phyloP scores from a whole-genome alignment of 2,113 vertebrate genomes.

The Tylochromis polylepis region DNA sequence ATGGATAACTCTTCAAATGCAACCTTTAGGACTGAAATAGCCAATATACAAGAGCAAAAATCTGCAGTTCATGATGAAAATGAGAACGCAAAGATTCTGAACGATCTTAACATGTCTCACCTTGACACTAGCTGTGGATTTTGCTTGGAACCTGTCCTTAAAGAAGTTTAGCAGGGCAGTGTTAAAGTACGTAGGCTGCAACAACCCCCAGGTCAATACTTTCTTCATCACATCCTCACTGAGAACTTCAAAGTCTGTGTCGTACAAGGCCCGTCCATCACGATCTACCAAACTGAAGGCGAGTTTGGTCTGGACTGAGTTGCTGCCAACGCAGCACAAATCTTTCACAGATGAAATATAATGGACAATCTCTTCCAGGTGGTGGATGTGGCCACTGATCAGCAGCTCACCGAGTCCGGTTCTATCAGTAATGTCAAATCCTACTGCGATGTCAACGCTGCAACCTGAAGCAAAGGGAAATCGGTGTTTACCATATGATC shows the following conservation, averaged over 20 bases:
- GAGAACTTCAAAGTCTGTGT: conserved; percentile 72
- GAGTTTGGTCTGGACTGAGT: conserved; percentile 22
- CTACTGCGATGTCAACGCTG: conserved; percentile 72
- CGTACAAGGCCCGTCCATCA: conserved; percentile 47
- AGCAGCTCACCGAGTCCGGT: neutral
- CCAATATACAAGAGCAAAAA: too few species aligned
- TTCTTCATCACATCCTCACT: conserved; percentile 58
- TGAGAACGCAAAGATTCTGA: neutral
- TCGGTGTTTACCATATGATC: too few species aligned
- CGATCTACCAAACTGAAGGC: conserved; percentile 54
- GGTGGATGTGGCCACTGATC: conserved; percentile 26
- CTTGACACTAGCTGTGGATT: conserved; percentile 34
- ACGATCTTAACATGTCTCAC: conserved; percentile 23
- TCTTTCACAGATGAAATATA: conserved; percentile 35
- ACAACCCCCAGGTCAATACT: conserved; percentile 49
- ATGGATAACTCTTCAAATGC: too few species aligned
- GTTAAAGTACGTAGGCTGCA: conserved; percentile 62
- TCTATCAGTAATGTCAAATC: conserved; percentile 71
- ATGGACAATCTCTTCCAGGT: conserved; percentile 57
- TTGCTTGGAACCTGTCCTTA: conserved; percentile 36
- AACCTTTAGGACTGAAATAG: too few species aligned
- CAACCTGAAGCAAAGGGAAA: conserved; percentile 71
- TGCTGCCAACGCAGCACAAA: conserved; percentile 54
- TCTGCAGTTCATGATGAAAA: too few species aligned
- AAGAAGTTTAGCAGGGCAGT: conserved; percentile 65